Conservation (phyloP, 2,888 invertebrate genomes). For the Rhimphoctona megacephalus region DNA sequence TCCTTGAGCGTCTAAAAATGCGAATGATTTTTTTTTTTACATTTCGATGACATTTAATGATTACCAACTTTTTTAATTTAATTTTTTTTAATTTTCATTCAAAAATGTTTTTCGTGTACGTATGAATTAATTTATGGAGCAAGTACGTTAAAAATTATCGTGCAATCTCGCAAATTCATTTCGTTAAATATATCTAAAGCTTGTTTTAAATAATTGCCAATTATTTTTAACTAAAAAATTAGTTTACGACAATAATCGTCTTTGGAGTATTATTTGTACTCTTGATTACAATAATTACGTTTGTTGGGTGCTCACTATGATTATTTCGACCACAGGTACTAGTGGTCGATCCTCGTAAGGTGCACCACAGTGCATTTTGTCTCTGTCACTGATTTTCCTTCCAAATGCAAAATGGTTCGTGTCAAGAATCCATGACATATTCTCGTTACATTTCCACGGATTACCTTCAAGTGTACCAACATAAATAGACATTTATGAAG, state of each 20-base stretch:
- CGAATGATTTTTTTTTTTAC: conserved; percentile 63
- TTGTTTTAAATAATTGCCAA: not conserved
- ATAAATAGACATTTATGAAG: not conserved
- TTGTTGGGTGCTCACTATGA: conserved; percentile 85
- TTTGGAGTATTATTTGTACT: conserved; percentile 1
- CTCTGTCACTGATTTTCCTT: conserved; percentile 86
- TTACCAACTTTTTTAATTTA: not conserved
- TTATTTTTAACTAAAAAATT: not conserved
- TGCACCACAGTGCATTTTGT: conserved; percentile 87
- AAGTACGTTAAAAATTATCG: not conserved
- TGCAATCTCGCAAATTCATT: not conserved
- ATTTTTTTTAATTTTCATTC: not conserved
- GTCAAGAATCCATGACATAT: conserved; percentile 88
- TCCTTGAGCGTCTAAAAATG: conserved; percentile 86
- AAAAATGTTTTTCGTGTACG: not conserved
- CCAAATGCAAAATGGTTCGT: conserved; percentile 85
- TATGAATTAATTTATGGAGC: not conserved
- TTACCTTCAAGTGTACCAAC: conserved; percentile 86
- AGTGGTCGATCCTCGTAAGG: conserved; percentile 88
- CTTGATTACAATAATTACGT: conserved; percentile 58
- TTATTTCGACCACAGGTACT: conserved; percentile 88
- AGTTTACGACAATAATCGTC: not conserved
- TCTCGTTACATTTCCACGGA: conserved; percentile 89
- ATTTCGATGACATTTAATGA: not conserved
- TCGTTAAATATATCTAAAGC: not conserved